phyloP scores from a whole-genome alignment of 2,888 invertebrate species.

The Polymixis lichenea region DNA sequence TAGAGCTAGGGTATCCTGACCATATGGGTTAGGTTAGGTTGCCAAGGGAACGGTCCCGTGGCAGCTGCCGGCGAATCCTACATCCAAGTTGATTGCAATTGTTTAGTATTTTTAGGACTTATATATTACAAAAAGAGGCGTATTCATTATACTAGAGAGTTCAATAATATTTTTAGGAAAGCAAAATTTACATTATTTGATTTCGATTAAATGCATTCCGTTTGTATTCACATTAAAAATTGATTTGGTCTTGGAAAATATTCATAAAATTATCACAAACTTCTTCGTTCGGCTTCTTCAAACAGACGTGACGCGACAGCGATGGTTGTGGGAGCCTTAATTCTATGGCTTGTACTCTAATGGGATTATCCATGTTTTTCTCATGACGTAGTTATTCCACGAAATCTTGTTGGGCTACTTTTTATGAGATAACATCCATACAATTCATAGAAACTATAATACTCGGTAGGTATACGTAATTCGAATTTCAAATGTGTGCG shows the following conservation, averaged over 20 bases:
- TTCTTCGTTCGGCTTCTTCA: neutral
- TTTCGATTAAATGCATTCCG: neutral
- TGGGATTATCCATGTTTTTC: neutral
- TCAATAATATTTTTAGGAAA: neutral
- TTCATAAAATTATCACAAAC: too few species aligned
- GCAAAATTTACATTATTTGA: neutral
- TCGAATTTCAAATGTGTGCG: neutral
- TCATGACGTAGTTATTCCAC: neutral
- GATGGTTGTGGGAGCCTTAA: too few species aligned
- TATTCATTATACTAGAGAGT: neutral
- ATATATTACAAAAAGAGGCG: neutral
- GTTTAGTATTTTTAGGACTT: neutral
- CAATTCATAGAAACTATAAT: neutral
- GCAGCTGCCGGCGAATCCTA: too few species aligned
- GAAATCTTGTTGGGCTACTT: slow-evolving; percentile 6
- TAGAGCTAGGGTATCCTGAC: neutral
- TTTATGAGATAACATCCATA: neutral
- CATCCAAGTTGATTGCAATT: neutral
- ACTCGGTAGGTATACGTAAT: too few species aligned
- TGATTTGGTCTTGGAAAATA: neutral
- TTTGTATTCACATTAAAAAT: neutral
- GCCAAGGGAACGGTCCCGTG: neutral
- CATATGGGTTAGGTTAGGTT: neutral
- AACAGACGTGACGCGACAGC: too few species aligned
- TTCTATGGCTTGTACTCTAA: neutral